A percentile compares a stretch with the other conserved stretches of the same genome.
Conservation (phyloP, 2,113 vertebrate genomes). For the Oostethus manadensis region DNA sequence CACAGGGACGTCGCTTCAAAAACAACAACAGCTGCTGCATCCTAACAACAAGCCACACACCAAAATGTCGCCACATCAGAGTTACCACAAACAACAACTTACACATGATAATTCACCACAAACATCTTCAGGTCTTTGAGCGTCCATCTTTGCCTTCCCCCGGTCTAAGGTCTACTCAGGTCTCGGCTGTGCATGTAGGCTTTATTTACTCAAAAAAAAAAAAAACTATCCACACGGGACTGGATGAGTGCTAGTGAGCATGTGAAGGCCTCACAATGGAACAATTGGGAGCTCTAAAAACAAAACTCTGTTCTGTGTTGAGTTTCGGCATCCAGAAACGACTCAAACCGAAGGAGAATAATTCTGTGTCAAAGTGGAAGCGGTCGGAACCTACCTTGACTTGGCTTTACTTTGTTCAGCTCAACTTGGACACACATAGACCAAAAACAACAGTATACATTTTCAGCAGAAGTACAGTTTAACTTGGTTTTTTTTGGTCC, state of each 20-base stretch:
- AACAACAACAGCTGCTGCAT: neutral
- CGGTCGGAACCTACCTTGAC: conserved; percentile 34
- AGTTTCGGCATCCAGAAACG: conserved; percentile 57
- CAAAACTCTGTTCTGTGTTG: conserved; percentile 20
- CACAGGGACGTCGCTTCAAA: neutral
- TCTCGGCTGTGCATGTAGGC: conserved; percentile 11
- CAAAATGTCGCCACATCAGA: neutral
- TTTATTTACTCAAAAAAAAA: conserved; percentile 48
- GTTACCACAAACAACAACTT: conserved; percentile 20
- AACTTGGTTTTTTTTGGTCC: neutral
- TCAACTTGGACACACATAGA: neutral
- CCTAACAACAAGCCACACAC: neutral
- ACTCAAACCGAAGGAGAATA: conserved; percentile 28
- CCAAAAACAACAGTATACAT: neutral
- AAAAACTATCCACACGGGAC: conserved; percentile 25
- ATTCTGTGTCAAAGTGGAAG: conserved; percentile 34
- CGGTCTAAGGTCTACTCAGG: conserved; percentile 20
- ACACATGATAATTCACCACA: conserved; percentile 15
- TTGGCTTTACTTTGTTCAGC: neutral
- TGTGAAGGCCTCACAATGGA: conserved; percentile 57
- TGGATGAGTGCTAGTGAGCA: conserved; percentile 36
- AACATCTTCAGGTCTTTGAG: conserved; percentile 10
- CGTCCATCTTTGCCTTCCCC: conserved; percentile 44
- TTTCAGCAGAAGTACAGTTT: no score
- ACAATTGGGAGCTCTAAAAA: conserved; percentile 46